phyloP scores from a whole-genome alignment of 2,113 vertebrate genomes.

The Amazona vittata region DNA sequence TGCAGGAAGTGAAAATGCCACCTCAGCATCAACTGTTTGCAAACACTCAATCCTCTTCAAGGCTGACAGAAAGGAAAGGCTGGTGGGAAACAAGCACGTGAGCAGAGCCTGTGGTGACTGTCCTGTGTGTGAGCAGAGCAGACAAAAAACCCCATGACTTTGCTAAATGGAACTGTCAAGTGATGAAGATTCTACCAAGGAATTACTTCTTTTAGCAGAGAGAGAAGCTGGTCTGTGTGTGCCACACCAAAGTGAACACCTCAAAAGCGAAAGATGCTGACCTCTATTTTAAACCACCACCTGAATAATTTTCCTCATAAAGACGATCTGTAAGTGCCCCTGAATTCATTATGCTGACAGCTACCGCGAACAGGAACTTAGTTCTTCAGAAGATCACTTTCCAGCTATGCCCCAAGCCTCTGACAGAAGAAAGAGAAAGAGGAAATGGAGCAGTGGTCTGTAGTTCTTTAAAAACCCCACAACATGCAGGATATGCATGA shows the following conservation, averaged over 20 bases:
- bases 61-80: conserved; percentile 21
- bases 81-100: neutral
- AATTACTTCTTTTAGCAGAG: neutral
- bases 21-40: conserved; percentile 59
- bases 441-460: neutral
- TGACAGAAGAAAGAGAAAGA: neutral
- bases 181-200: neutral
- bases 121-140: neutral
- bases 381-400: neutral
- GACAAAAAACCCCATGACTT: neutral
- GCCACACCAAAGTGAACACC: neutral
- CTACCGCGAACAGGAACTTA: neutral
- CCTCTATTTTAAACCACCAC: neutral
- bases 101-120: neutral
- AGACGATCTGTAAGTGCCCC: neutral
- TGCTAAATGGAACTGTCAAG: neutral
- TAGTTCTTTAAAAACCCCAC: neutral
- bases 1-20: conserved; percentile 67
- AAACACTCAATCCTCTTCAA: conserved; percentile 27
- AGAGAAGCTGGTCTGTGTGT: neutral
- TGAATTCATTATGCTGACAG: neutral
- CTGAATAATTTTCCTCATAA: neutral
- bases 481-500: neutral
- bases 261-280: neutral
- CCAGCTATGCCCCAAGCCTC: neutral